A percentile compares a stretch with the other conserved stretches of the same genome.
phyloP scores from a whole-genome alignment of 2,797 vertebrate genomes.

The Hyperoplus immaculatus region DNA sequence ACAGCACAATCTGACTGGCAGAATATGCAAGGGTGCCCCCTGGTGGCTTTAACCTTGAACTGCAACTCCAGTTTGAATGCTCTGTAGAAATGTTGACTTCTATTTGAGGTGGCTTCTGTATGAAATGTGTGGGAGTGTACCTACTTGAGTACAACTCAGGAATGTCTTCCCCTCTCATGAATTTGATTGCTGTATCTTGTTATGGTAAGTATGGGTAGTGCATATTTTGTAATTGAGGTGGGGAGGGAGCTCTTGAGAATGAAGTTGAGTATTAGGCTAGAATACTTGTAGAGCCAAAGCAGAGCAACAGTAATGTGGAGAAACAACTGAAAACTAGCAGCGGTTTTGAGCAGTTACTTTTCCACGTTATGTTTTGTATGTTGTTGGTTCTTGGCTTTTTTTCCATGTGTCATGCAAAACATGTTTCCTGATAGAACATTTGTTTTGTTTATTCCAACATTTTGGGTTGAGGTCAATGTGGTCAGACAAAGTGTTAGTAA shows the following conservation, averaged over 20 bases:
- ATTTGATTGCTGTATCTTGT: constrained; percentile 56
- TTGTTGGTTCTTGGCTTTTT: constrained; percentile 45
- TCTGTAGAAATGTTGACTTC: constrained; percentile 21
- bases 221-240: constrained; percentile 34
- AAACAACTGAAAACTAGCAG: constrained; percentile 79
- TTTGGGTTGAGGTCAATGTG: constrained; percentile 42
- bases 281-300: constrained; percentile 62
- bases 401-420: constrained; percentile 42
- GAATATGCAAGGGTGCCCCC: constrained; percentile 69
- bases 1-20: constrained; percentile 56
- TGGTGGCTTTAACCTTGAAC: constrained; percentile 65
- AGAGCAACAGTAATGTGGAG: constrained; percentile 53
- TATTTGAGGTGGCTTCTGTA: constrained; percentile 16
- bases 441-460: constrained; percentile 50
- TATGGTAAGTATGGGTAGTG: constrained; percentile 75
- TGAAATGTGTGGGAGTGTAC: constrained; percentile 40
- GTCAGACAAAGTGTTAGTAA: constrained; percentile 8
- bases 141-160: constrained; percentile 57
- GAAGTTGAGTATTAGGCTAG: constrained; percentile 33
- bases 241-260: constrained; percentile 47
- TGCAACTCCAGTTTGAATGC: constrained; percentile 33
- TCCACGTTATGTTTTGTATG: constrained; percentile 54
- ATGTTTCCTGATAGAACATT: constrained; percentile 39
- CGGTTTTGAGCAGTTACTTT: constrained; percentile 75
- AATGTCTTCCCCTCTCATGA: constrained; percentile 58